Evolutionary conservation across 1,140 invertebrate genomes (phyloP).

Genomic region (Brachionus manjavacas): DNA sequence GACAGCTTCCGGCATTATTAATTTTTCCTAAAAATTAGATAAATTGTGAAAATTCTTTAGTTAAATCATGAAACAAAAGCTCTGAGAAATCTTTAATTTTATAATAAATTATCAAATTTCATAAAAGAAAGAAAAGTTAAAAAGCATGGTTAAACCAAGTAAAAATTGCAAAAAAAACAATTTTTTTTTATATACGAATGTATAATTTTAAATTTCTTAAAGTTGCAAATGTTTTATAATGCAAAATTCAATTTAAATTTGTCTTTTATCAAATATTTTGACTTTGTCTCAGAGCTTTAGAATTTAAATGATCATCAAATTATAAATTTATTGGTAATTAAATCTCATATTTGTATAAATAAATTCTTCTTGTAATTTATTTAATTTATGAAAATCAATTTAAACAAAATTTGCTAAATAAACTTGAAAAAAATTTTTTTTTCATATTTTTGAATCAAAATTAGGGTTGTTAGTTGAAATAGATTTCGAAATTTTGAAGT

Average conservation of each 20-base stretch:
- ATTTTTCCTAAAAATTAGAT: neutral
- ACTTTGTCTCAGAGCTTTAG: too few relatives aligned
- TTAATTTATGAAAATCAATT: too few relatives aligned
- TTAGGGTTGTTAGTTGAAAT: too few relatives aligned
- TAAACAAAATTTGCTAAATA: neutral
- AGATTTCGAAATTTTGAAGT: too few relatives aligned
- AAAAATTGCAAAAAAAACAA: neutral
- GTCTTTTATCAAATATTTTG: neutral
- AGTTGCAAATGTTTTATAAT: neutral
- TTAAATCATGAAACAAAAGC: neutral
- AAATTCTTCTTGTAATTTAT: neutral
- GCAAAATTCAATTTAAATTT: neutral
- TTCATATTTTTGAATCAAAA: neutral
- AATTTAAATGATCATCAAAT: too few relatives aligned
- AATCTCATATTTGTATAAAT: neutral
- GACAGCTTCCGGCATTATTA: neutral
- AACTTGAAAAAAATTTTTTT: neutral
- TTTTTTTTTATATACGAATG: neutral
- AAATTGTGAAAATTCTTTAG: neutral
- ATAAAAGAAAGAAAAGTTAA: neutral
- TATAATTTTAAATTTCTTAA: neutral
- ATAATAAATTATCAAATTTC: constrained; percentile 20
- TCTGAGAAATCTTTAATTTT: neutral
- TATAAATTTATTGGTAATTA: too few relatives aligned
- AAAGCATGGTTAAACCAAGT: neutral